Evolutionary conservation across 2,797 vertebrate genomes (phyloP), one percentile per base, ranked within the genome.

Genomic region (Astyanax mexicanus): DNA sequence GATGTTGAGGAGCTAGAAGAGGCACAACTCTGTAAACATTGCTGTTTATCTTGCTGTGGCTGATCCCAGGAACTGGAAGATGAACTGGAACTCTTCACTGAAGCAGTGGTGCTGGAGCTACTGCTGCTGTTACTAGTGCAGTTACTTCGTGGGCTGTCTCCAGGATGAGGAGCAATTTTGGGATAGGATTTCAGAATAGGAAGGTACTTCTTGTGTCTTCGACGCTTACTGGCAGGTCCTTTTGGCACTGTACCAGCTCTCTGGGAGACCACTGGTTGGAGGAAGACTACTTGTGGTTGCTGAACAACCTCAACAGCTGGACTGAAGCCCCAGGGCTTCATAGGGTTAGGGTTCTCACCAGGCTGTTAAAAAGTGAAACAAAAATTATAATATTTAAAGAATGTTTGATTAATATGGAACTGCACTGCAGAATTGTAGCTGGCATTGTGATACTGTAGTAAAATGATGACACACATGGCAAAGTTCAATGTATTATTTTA

Each of bases 171-270:
- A 54, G 96, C 96, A 69, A 98, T 98, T 91, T 95, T 98, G 67
- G 96, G 92, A 71, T 96, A 98, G 29, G 95, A 95, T 81, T 97
- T 98, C 57, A 96, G 89, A 79, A 96, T 95, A 9, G 96, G 96
- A 81, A 97, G 87, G 86, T 96, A 97, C 83, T 94, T 95, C 83
- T 92, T 92, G 55, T 93, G 90, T 61, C 93, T 93, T 10, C 86
- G 87, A 81, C 92, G 94, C 81, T 93, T 95, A 4, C 91, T 90
- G 0, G 90, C 79, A 44, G 69, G 0, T 3, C 90, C 88, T 80
- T 91, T 91, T 67, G 84, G 68, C 45, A 80, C 68, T 0, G 90
- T 66, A 4, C 91, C 69, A 65, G 89, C 84, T 42, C 89, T 84
- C 75, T 89, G 83, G 0, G 95, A 94, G 11, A 95, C 86, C 6